phyloP scores from a whole-genome alignment of 1,140 invertebrate genomes.

The Sesamia nonagrioides region DNA sequence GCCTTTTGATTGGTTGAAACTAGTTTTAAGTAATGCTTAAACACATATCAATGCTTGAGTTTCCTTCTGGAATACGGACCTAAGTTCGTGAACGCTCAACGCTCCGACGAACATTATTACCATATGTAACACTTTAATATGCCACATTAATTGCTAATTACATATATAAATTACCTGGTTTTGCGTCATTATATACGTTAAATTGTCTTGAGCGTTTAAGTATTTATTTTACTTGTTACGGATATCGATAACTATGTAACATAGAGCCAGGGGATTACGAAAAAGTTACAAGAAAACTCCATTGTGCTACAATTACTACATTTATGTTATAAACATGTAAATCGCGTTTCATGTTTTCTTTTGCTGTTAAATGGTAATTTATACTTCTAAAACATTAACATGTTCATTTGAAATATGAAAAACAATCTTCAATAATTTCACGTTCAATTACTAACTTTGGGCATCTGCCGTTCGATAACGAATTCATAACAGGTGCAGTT shows the following conservation, averaged over 20 bases:
- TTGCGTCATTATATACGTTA: neutral
- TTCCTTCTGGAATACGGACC: no score
- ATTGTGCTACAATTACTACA: neutral
- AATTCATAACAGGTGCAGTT: conserved; percentile 19
- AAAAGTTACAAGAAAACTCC: neutral
- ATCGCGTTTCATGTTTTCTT: neutral
- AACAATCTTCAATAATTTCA: neutral
- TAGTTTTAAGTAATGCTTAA: no score
- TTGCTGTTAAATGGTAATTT: conserved; percentile 3
- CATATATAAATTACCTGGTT: neutral
- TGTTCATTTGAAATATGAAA: neutral
- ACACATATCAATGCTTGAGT: no score
- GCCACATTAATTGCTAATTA: neutral
- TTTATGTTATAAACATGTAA: neutral
- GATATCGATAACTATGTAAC: neutral
- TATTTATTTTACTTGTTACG: neutral
- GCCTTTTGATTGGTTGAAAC: no score
- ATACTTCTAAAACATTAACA: neutral
- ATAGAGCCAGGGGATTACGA: neutral
- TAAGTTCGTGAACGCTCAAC: neutral
- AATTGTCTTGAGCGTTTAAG: neutral
- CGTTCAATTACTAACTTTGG: neutral
- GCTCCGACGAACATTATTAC: no score
- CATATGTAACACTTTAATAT: neutral
- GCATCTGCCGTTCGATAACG: neutral